These are phyloP conservation scores for Macaca fascicularis DNA, from an alignment of 2,113 vertebrate species.

Conservation along the genomic window DNA sequence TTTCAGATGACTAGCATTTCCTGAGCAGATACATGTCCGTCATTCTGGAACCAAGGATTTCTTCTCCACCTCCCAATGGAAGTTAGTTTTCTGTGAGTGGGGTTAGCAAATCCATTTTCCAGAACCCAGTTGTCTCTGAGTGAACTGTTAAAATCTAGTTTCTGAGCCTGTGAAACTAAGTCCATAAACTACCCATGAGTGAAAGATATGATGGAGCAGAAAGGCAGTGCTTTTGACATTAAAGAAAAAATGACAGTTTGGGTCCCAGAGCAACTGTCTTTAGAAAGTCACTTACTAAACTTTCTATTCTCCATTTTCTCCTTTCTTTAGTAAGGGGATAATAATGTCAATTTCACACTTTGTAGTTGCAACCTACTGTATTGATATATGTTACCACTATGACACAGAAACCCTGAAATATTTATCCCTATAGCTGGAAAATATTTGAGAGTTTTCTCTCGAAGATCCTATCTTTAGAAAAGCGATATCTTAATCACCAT, in stretches of 20 bases:
- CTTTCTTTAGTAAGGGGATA: not conserved
- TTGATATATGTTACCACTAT: not conserved
- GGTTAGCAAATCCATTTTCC: not conserved
- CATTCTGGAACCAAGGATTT: not conserved
- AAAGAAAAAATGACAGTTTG: not conserved
- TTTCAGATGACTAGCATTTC: not conserved
- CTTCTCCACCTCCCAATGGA: not conserved
- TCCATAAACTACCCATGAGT: not conserved
- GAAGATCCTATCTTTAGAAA: not conserved
- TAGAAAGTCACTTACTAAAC: not conserved
- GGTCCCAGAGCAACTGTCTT: not conserved
- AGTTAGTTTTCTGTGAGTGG: not conserved
- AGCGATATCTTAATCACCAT: not conserved
- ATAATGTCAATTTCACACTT: not conserved
- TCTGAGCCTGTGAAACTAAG: not conserved
- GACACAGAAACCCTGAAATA: not conserved
- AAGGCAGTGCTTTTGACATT: not conserved
- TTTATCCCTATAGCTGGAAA: not conserved
- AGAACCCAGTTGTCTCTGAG: not conserved
- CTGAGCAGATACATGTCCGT: not conserved
- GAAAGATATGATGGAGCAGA: not conserved
- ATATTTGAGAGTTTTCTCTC: not conserved
- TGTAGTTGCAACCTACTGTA: not conserved
- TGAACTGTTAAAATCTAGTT: conserved; percentile 11
- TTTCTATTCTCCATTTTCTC: not conserved